Base-by-base conservation (phyloP, 2,797 vertebrate species). In the Monodelphis domestica region DNA sequence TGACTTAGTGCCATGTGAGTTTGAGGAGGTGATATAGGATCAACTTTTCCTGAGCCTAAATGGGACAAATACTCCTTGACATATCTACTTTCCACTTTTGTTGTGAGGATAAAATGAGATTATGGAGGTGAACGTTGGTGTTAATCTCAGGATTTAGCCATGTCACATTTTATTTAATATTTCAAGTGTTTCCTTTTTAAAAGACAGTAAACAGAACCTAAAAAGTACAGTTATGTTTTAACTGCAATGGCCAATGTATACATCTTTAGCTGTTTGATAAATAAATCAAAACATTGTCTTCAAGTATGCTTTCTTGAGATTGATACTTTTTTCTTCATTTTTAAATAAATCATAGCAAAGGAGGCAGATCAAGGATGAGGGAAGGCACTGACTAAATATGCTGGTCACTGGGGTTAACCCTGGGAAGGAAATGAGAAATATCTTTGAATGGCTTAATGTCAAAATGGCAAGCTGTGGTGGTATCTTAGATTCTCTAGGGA, bases 251-350 rank as follows among this genome's bases (percentile, higher is more conserved):
- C 45, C 63, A 55, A 54, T 63, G 53, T 28, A 33, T 87, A 17
- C 63, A 53, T 63, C 78, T 78, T 95, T 54, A 52, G 54, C 93
- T 89, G 30, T 89, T 63, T 91, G n/a, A 90, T 38, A 54, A 87
- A 90, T 26, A 54, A 33, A 17, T 24, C 2, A 53, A 70, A 54
- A 87, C 87, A 45, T 33, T 54, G 6, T n/a, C 38, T 6, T 78
- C 11, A 87, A 45, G 24, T 30, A 56, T 56, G 10, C 21, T 84
- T 51, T 93, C n/a, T 91, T 51, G 84, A 89, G 12, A 52, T 55
- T 11, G 87, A 51, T 29, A 55, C 21, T 9, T 45, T 84, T 78
- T 38, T 38, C 17, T 54, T 54, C 54, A 38, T 70, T 84, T 84
- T 84, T 84, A 84, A 84, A 84, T 12, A 53, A 30, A 10, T 29